Evolutionary conservation across 2,888 invertebrate genomes (phyloP).

Genomic region (Hyposoter didymator): DNA sequence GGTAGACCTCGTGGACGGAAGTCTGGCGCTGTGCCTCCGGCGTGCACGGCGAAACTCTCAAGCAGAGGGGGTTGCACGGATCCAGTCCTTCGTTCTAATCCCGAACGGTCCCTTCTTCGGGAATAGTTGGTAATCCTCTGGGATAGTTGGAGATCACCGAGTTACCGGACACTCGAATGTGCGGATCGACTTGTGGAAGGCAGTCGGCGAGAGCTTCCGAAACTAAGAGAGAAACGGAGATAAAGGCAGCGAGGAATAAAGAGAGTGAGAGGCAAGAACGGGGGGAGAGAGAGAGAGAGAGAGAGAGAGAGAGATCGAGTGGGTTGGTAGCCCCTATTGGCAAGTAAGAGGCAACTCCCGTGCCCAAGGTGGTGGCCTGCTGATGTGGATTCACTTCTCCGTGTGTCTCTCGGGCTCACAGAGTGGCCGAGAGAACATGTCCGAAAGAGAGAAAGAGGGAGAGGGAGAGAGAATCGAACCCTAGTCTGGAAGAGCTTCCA

Average conservation of each 20-base stretch:
- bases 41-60: conserved; percentile 52
- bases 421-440: conserved; percentile 55
- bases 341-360: conserved; percentile 58
- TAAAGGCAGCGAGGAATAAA: conserved; percentile 49
- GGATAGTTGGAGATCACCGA: conserved; percentile 84
- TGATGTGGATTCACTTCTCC: conserved; percentile 53
- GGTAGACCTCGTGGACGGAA: conserved; percentile 43
- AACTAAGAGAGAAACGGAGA: conserved; percentile 52
- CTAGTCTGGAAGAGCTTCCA: conserved; percentile 39
- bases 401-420: conserved; percentile 39
- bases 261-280: conserved; percentile 52
- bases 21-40: conserved; percentile 51
- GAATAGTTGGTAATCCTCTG: conserved; percentile 83
- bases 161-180: conserved; percentile 82
- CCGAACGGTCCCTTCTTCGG: conserved; percentile 82
- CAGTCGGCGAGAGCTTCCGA: conserved; percentile 66
- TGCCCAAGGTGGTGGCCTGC: conserved; percentile 59
- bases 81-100: conserved; percentile 75
- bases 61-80: conserved; percentile 59
- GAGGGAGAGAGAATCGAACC: conserved; percentile 24
- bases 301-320: conserved; percentile 48
- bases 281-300: conserved; percentile 51
- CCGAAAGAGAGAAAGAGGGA: neutral
- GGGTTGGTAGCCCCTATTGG: conserved; percentile 67
- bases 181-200: conserved; percentile 69